These are phyloP conservation scores for Naja naja DNA, from an alignment of 2,113 vertebrate genomes.

Conservation along the genomic window DNA sequence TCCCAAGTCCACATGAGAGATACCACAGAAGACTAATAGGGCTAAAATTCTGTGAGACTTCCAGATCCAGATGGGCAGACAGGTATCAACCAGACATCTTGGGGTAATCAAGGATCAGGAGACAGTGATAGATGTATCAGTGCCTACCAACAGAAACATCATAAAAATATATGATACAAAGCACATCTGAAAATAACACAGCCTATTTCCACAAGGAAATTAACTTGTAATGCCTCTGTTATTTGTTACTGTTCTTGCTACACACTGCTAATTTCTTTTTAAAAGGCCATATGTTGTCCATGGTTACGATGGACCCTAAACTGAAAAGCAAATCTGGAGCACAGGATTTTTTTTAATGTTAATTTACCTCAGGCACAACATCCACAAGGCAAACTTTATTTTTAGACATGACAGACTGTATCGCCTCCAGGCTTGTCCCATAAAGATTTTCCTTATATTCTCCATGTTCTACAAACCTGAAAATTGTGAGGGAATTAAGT, in stretches of 20 bases:
- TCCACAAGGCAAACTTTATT: constrained; percentile 93
- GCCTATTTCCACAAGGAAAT: neutral
- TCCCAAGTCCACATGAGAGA: neutral
- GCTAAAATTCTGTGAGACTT: neutral
- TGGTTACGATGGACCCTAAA: neutral
- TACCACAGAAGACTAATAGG: neutral
- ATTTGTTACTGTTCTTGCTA: neutral
- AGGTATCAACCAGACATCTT: neutral
- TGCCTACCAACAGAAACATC: neutral
- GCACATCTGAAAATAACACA: neutral
- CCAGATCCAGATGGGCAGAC: neutral
- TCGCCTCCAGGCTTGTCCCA: constrained; percentile 89
- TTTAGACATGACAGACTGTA: constrained; percentile 79
- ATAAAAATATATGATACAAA: neutral
- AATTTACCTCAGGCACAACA: constrained; percentile 87
- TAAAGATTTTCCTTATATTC: constrained; percentile 94
- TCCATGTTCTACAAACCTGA: constrained; percentile 90
- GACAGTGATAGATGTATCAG: neutral
- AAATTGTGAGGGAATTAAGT: constrained; percentile 13
- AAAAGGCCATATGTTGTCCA: neutral
- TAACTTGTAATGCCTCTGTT: neutral
- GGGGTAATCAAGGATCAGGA: neutral
- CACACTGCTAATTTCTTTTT: neutral
- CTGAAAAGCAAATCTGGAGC: neutral
- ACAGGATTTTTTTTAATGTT: neutral